Percentiles rank a stretch among this genome's conserved stretches.
Conservation (phyloP, 2,113 vertebrate species). For the Carassius gibelio region DNA sequence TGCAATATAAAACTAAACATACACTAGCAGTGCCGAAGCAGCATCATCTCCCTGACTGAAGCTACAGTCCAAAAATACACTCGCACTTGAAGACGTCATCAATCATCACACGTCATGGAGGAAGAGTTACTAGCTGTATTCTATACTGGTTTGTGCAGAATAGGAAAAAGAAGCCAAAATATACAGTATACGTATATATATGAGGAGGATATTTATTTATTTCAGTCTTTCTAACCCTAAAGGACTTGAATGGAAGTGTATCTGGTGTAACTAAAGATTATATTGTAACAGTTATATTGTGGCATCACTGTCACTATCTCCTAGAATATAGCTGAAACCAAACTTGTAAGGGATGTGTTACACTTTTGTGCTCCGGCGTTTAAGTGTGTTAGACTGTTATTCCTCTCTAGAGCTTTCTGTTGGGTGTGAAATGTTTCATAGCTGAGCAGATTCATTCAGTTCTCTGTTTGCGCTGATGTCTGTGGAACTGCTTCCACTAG, state of each 20-base stretch:
- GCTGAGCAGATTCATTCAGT: neutral
- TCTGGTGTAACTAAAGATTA: too few species aligned
- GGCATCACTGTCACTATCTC: neutral
- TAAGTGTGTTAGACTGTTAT: neutral
- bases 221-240: too few species aligned
- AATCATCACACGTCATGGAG: neutral
- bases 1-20: too few species aligned
- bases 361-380: neutral
- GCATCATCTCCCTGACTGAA: too few species aligned
- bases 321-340: neutral
- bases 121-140: too few species aligned
- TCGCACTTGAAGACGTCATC: neutral
- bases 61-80: neutral
- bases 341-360: neutral
- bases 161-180: too few species aligned
- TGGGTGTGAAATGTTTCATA: neutral
- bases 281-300: too few species aligned
- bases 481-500: constrained; percentile 5
- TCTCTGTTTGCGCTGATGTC: neutral
- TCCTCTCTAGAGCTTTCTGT: constrained; percentile 1
- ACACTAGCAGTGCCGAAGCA: too few species aligned
- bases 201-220: too few species aligned
- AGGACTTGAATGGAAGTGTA: too few species aligned
- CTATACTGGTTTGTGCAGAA: too few species aligned
- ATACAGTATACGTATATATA: too few species aligned